Evolutionary conservation across 2,888 invertebrate genomes (phyloP), one percentile per base, ranked within the genome.

Genomic region (Scelioninae gen. 1): DNA sequence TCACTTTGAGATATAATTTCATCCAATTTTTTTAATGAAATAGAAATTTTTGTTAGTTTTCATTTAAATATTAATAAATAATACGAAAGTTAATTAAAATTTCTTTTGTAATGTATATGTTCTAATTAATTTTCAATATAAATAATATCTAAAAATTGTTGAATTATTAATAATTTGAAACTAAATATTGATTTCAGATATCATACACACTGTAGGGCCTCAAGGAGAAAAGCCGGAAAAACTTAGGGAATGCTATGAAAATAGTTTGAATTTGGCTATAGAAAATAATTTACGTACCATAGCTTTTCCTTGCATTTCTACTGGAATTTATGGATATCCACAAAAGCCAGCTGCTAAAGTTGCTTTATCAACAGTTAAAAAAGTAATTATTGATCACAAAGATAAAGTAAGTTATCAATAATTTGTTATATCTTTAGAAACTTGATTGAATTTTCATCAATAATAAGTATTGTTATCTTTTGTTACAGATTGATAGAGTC

Each of bases 121-220:
- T n/a, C n/a, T n/a, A n/a, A n/a, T n/a, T n/a, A n/a, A n/a, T n/a
- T n/a, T n/a, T n/a, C n/a, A n/a, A n/a, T n/a, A 34, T 34, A 34
- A 34, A 34, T 34, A 34, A 34, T n/a, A n/a, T n/a, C n/a, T n/a
- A n/a, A n/a, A n/a, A n/a, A n/a, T n/a, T n/a, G n/a, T n/a, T n/a
- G n/a, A n/a, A n/a, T n/a, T n/a, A 34, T 34, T 7, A 38, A 38
- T 38, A 9, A 38, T 38, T 38, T 38, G 38, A 9, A 34, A 38
- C 16, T 38, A 56, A 23, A 63, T 10, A 9, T 16, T 53, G 9
- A 9, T 74, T 74, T 29, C 29, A 97, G 97, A 96, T 93, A 95
- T 98, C 0, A 97, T 98, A 85, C 97, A 97, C 90, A 97, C 98
- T 7, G 98, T 98, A 15, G 98, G 98, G 0, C 98, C 98, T 0